Evolutionary conservation across 1,140 invertebrate genomes (phyloP).

Genomic region (Acromyrmex echinatior): DNA sequence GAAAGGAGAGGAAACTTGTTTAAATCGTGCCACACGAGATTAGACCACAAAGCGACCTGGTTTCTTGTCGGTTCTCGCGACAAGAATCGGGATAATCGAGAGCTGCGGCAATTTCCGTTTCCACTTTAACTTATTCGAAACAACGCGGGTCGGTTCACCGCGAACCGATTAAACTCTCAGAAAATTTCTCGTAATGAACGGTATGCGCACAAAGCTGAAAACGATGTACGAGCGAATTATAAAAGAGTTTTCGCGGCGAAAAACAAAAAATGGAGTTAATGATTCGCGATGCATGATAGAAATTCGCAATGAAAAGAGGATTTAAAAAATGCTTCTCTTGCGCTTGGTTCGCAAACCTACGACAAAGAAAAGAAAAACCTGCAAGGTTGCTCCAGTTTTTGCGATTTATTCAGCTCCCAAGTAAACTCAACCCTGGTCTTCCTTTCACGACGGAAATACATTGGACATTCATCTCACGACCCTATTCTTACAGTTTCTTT

Average conservation of each 20-base stretch:
- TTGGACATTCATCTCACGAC: slow-evolving; percentile 58
- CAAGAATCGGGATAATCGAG: slow-evolving; percentile 49
- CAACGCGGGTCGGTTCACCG: slow-evolving; percentile 8
- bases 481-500: neutral
- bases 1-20: slow-evolving; percentile 49
- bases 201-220: slow-evolving; percentile 26
- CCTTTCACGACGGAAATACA: slow-evolving; percentile 55
- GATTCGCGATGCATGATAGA: slow-evolving; percentile 33
- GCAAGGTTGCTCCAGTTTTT: slow-evolving; percentile 66
- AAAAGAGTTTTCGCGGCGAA: slow-evolving; percentile 11
- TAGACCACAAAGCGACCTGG: slow-evolving; percentile 38
- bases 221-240: neutral
- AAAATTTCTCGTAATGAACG: slow-evolving; percentile 40
- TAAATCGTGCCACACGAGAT: slow-evolving; percentile 54
- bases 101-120: slow-evolving; percentile 60
- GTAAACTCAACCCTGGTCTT: slow-evolving; percentile 55
- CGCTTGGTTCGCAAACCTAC: neutral
- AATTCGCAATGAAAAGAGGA: slow-evolving; percentile 3
- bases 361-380: slow-evolving; percentile 12
- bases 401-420: slow-evolving; percentile 39
- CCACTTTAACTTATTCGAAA: slow-evolving; percentile 57
- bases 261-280: slow-evolving; percentile 39
- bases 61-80: slow-evolving; percentile 44
- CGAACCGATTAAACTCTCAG: slow-evolving; percentile 37
- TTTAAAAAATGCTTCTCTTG: neutral